phyloP scores from a whole-genome alignment of 2,888 invertebrate genomes.

The Lomographa bimaculata region DNA sequence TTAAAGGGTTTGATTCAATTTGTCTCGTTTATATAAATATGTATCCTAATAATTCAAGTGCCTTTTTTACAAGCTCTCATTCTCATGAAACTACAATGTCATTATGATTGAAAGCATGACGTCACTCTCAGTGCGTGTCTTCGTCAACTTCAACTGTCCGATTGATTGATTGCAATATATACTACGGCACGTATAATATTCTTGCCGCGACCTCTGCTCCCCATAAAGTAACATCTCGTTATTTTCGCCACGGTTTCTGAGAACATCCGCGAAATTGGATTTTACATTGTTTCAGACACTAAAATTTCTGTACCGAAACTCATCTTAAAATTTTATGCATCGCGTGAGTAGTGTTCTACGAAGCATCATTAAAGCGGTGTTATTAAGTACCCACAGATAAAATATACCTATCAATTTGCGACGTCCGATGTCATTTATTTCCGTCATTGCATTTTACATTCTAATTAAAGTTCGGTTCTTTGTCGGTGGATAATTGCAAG shows the following conservation, averaged over 20 bases:
- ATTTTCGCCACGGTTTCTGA: slow-evolving; percentile 32
- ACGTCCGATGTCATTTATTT: too few relatives aligned
- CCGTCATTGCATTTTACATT: slow-evolving; percentile 21
- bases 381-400: slow-evolving; percentile 40
- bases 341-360: slow-evolving; percentile 52
- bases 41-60: too few relatives aligned
- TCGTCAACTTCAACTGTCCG: slow-evolving; percentile 38
- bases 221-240: slow-evolving; percentile 50
- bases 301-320: slow-evolving; percentile 41
- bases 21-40: too few relatives aligned
- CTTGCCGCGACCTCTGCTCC: slow-evolving; percentile 34
- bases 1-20: too few relatives aligned
- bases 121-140: slow-evolving; percentile 31
- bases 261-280: slow-evolving; percentile 55
- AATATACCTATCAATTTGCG: slow-evolving; percentile 37
- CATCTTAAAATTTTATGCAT: slow-evolving; percentile 52
- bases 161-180: slow-evolving; percentile 56
- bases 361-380: slow-evolving; percentile 54
- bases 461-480: slow-evolving; percentile 10
- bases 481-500: slow-evolving; percentile 27
- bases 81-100: not conserved
- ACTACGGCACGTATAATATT: too few relatives aligned
- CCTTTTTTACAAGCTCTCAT: too few relatives aligned
- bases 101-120: slow-evolving; percentile 31
- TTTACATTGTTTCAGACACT: slow-evolving; percentile 56